Evolutionary conservation across 2,797 vertebrate genomes (phyloP).

Genomic region (Diglossa cyanea): DNA sequence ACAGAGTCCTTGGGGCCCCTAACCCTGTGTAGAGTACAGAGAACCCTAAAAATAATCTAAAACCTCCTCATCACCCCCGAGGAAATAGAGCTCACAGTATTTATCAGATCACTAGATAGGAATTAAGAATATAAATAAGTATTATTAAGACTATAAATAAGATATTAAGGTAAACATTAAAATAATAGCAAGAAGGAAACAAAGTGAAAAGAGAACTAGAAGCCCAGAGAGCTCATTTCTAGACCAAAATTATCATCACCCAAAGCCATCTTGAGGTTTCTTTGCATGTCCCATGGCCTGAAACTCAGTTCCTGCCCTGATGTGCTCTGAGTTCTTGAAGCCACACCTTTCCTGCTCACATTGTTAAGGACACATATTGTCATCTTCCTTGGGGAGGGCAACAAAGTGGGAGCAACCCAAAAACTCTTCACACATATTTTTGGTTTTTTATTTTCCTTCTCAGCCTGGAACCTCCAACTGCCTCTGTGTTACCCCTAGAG

Average conservation of each 20-base stretch:
- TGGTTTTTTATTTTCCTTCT: background rate
- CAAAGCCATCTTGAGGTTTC: background rate
- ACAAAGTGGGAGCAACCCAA: background rate
- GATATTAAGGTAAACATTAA: background rate
- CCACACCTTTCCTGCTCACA: background rate
- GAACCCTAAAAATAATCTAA: background rate
- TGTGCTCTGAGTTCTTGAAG: background rate
- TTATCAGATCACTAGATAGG: background rate
- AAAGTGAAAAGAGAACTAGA: background rate
- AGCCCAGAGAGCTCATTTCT: background rate
- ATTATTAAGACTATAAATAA: background rate
- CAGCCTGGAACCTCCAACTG: background rate
- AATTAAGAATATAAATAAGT: background rate
- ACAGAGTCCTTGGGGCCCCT: background rate
- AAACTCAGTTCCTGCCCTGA: background rate
- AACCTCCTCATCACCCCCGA: background rate
- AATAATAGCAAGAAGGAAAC: background rate
- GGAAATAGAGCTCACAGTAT: background rate
- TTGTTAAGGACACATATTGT: background rate
- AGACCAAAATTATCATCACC: background rate
- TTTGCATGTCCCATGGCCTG: accelerated
- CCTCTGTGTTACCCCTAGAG: background rate
- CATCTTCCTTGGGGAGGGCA: background rate
- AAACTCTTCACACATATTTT: background rate
- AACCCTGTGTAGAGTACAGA: background rate